Conservation (phyloP, 2,888 invertebrate species). For the Rotaria socialis region DNA sequence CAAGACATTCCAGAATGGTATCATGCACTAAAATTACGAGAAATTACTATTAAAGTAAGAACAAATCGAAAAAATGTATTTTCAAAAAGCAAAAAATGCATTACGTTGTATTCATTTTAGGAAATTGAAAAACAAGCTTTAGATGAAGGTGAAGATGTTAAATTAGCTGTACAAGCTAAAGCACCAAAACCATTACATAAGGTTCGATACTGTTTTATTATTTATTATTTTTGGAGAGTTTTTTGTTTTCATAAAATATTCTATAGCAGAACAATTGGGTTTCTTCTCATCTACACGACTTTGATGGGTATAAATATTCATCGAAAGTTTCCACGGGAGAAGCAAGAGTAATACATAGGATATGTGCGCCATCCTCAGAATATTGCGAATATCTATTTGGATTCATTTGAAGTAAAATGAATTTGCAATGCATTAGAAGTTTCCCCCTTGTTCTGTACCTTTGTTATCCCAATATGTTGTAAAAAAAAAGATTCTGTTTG, state of each 20-base stretch:
- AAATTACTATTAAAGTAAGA: slow-evolving; percentile 50
- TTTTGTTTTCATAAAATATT: slow-evolving; percentile 28
- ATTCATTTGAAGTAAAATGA: too few relatives aligned
- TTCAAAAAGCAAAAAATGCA: too few relatives aligned
- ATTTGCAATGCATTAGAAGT: too few relatives aligned
- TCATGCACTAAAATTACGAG: slow-evolving; percentile 69
- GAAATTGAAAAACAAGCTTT: slow-evolving; percentile 46
- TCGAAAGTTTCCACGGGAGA: too few relatives aligned
- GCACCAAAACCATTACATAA: slow-evolving; percentile 58
- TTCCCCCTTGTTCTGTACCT: too few relatives aligned
- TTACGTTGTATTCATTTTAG: background rate
- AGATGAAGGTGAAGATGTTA: slow-evolving; percentile 47
- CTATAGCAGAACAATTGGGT: too few relatives aligned
- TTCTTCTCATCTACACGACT: too few relatives aligned
- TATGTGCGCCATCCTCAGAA: too few relatives aligned
- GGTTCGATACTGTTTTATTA: background rate
- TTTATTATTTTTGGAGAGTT: too few relatives aligned
- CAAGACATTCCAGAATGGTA: slow-evolving; percentile 88
- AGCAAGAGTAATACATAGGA: too few relatives aligned
- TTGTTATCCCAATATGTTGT: background rate
- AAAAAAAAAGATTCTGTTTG: background rate
- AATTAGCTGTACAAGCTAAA: slow-evolving; percentile 50
- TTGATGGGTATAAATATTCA: too few relatives aligned
- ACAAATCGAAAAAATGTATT: slow-evolving; percentile 4
- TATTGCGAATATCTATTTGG: too few relatives aligned